Conservation (phyloP, 2,113 vertebrate species). For the Pycnonotus jocosus region DNA sequence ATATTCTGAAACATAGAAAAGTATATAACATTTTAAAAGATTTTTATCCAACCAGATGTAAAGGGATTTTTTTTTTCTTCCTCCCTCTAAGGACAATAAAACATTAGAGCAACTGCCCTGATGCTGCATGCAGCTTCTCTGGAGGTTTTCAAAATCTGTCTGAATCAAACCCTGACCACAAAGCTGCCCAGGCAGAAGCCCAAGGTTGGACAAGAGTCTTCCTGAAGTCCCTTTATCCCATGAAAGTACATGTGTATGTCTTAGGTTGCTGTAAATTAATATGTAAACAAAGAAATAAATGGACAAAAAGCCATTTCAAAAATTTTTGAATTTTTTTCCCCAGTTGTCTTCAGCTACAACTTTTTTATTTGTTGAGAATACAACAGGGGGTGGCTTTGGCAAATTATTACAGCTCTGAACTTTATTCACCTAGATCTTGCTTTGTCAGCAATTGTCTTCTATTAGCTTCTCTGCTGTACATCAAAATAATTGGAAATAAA, state of each 20-base stretch:
- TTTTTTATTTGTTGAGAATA: not conserved
- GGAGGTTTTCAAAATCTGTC: not conserved
- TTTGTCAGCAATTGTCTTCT: not conserved
- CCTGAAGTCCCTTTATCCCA: not conserved
- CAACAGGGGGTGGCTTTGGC: not conserved
- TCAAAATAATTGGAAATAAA: not conserved
- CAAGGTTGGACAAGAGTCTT: not conserved
- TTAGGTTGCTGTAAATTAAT: not conserved
- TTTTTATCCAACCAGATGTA: not conserved
- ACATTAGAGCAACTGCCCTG: not conserved
- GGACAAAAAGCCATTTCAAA: not conserved
- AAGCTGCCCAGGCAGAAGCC: not conserved
- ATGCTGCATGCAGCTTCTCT: not conserved
- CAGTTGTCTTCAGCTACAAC: not conserved
- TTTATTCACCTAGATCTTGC: not conserved
- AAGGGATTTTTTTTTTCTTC: not conserved
- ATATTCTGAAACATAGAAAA: not conserved
- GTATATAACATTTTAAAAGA: rapidly evolving
- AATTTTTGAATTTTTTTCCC: rapidly evolving
- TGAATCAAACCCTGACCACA: not conserved
- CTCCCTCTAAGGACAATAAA: not conserved
- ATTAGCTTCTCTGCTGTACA: not conserved
- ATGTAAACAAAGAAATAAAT: not conserved
- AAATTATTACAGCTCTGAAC: not conserved
- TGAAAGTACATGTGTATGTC: rapidly evolving